Base-by-base conservation (phyloP, 2,113 vertebrate genomes). In the Campylomormyrus tamandua region DNA sequence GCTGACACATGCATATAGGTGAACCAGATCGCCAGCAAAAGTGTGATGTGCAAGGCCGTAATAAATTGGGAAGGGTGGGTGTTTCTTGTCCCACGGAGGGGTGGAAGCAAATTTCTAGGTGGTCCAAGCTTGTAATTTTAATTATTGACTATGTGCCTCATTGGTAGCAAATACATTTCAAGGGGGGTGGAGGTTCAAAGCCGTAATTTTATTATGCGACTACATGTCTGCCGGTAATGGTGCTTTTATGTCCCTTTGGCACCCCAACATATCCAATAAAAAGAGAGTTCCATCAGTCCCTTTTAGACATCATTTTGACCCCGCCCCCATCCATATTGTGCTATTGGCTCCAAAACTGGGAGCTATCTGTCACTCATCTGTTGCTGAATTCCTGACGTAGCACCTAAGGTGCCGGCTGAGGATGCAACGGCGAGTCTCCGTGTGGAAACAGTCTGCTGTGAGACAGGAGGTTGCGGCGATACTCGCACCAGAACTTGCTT, bases 401-500 rank as follows among this genome's bases (percentile, higher is more conserved):
- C 94, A 92, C 91, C 91, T 10, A 92, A 94, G 93, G 93, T 48
- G 50, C 39, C 2, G 80, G 21, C 39, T 15, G 53, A 49, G 90
- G 91, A 19, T 91, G 92, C 92, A 66, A 91, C 91, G 93, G 93
- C 92, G 94, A 92, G 93, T 93, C 92, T 48, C 21, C 8, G 1
- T 11, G 42, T 92, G 94, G 95, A 96, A 95, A 95, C 95, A 92
- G 95, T 95, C 92, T 93, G 94, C 90, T 92, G 91, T 93, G 93
- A 95, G 93, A 95, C 93, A 92, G 92, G 93, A 94, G 94, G 93
- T 93, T 92, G 92, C 93, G 91, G 93, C 92, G 86, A 92, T 89
- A 92, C 92, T 94, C 93, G 92, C 90, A 90, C 92, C 93, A 92
- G 92, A 92, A 93, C 93, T 93, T 86, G 88, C 91, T 93, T 87